phyloP scores from a whole-genome alignment of 2,888 invertebrate genomes.

The Phasia obesa region DNA sequence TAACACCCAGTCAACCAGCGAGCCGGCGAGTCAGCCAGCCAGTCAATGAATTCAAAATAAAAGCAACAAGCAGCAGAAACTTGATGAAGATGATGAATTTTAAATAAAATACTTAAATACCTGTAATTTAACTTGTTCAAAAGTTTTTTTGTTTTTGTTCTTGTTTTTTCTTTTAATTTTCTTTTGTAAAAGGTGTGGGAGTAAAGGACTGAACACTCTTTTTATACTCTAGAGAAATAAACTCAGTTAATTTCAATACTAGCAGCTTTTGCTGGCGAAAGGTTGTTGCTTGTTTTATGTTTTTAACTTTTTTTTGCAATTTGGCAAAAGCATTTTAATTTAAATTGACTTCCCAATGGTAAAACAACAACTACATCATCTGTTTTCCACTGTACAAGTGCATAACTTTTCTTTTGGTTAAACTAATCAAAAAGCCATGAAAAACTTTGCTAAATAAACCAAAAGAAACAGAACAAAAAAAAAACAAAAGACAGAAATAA shows the following conservation, averaged over 20 bases:
- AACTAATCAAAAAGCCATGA: conserved; percentile 78
- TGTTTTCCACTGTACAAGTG: conserved; percentile 60
- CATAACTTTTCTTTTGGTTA: conserved; percentile 71
- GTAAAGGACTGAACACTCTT: conserved; percentile 12
- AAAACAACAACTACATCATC: conserved; percentile 68
- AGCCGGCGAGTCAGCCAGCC: conserved; percentile 11
- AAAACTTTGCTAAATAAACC: conserved; percentile 74
- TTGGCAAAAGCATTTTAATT: conserved; percentile 71
- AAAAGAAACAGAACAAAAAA: conserved; percentile 18
- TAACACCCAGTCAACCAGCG: conserved; percentile 59
- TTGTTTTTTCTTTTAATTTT: conserved; percentile 1
- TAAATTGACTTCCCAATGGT: conserved; percentile 72
- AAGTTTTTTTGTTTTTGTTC: conserved; percentile 25
- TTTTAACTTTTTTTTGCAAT: conserved; percentile 35
- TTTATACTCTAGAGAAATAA: conserved; percentile 63
- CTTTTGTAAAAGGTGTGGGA: background rate
- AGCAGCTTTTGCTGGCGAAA: conserved; percentile 22
- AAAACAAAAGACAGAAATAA: conserved; percentile 19
- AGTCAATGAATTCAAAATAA: conserved; percentile 48
- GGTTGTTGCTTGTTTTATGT: conserved; percentile 55
- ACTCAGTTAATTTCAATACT: conserved; percentile 68
- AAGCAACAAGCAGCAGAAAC: conserved; percentile 15
- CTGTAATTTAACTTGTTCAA: conserved; percentile 79
- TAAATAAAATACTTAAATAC: conserved; percentile 80
- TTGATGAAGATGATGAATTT: conserved; percentile 73